A percentile compares a stretch with the other conserved stretches of the same genome.
Conservation (phyloP, 92 coral and sea anemone species). For the Chrysogorgia sp. region DNA sequence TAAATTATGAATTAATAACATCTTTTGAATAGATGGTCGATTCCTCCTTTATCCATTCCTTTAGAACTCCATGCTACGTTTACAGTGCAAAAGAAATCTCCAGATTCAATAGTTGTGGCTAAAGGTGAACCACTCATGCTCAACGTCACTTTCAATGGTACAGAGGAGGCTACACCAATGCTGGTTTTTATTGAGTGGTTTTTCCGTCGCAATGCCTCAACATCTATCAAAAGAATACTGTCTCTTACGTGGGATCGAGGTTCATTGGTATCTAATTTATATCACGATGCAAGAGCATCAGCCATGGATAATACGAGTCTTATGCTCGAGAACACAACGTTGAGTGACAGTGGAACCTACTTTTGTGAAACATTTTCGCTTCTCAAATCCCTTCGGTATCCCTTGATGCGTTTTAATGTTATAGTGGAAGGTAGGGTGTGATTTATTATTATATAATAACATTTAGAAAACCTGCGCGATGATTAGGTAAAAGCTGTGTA, state of each 20-base stretch:
- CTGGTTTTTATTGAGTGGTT: conserved; percentile 18
- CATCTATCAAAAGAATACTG: neutral
- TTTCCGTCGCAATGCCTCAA: neutral
- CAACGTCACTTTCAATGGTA: neutral
- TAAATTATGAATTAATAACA: too few species aligned
- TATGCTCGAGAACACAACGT: conserved; percentile 5
- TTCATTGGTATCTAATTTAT: neutral
- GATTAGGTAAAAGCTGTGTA: too few species aligned
- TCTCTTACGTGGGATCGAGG: conserved; percentile 21
- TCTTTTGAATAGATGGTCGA: neutral
- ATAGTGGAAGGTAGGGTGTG: conserved; percentile 31
- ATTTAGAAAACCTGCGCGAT: too few species aligned
- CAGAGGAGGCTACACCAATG: neutral
- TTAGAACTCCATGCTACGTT: neutral
- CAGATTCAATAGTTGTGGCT: neutral
- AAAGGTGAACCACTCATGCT: conserved; percentile 1
- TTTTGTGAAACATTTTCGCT: conserved; percentile 12
- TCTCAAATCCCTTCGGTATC: neutral
- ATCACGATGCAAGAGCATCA: conserved; percentile 11
- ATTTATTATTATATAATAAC: too few species aligned
- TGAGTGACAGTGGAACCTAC: conserved; percentile 14
- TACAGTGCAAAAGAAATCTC: neutral
- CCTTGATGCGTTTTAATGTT: conserved; percentile 19
- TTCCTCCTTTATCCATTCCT: neutral
- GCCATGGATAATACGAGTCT: conserved; percentile 1